These are phyloP conservation scores for Chelon labrosus DNA, from an alignment of 2,797 vertebrate genomes.

Conservation along the genomic window DNA sequence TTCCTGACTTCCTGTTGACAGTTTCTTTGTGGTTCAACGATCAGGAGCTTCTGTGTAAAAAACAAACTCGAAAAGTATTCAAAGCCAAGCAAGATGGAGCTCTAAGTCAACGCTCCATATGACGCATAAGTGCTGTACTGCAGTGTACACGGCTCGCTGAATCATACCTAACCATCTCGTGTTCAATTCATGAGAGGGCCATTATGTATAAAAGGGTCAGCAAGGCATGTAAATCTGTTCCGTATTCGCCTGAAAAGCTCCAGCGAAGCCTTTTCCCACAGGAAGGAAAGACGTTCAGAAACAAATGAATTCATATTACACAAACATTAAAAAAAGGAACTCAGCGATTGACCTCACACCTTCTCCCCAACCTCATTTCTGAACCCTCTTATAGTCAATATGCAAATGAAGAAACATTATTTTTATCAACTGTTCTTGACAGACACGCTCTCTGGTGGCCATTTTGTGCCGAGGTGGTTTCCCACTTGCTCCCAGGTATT, in stretches of 20 bases:
- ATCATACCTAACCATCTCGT: slow-evolving; percentile 66
- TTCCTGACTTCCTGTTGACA: slow-evolving; percentile 17
- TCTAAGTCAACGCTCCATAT: slow-evolving; percentile 38
- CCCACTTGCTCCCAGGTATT: slow-evolving; percentile 21
- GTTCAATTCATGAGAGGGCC: slow-evolving; percentile 75
- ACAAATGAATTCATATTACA: slow-evolving; percentile 22
- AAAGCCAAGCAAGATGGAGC: slow-evolving; percentile 24
- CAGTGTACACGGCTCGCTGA: slow-evolving; percentile 55
- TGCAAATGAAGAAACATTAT: slow-evolving; percentile 24
- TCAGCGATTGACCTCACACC: slow-evolving; percentile 27
- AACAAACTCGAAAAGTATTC: slow-evolving; percentile 31
- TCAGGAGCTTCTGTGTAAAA: slow-evolving; percentile 13
- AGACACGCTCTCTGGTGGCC: slow-evolving; percentile 20
- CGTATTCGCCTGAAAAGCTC: slow-evolving; percentile 48
- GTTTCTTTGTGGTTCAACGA: slow-evolving; percentile 36
- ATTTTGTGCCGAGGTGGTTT: slow-evolving; percentile 55
- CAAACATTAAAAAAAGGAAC: slow-evolving; percentile 19
- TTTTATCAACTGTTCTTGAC: slow-evolving; percentile 8
- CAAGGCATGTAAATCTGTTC: slow-evolving; percentile 60
- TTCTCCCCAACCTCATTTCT: slow-evolving; percentile 11
- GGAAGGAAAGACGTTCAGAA: slow-evolving; percentile 27
- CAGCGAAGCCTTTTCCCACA: slow-evolving; percentile 44
- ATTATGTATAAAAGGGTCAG: slow-evolving; percentile 74
- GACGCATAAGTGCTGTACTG: slow-evolving; percentile 54
- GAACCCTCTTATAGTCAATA: slow-evolving; percentile 27